These are phyloP conservation scores for Lasioglossum figueresi DNA, from an alignment of 2,888 invertebrate genomes.

Conservation along the genomic window DNA sequence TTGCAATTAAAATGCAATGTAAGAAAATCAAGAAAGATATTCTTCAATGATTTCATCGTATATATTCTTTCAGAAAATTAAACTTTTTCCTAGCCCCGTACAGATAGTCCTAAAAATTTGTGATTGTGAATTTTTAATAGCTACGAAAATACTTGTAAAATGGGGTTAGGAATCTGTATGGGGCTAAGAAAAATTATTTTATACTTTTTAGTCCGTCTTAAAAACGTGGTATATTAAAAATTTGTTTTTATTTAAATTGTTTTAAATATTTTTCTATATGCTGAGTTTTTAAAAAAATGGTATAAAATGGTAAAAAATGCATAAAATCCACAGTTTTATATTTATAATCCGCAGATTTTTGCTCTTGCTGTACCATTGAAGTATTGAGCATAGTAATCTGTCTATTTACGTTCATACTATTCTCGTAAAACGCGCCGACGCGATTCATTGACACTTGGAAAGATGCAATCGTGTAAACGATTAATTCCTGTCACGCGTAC, in stretches of 20 bases:
- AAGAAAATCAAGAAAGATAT: not conserved
- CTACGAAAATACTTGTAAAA: too few relatives aligned
- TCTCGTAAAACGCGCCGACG: not conserved
- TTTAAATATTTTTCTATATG: not conserved
- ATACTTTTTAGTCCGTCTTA: too few relatives aligned
- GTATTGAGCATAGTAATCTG: not conserved
- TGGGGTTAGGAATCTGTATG: too few relatives aligned
- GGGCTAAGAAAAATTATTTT: too few relatives aligned
- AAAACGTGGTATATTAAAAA: too few relatives aligned
- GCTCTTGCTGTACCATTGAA: not conserved
- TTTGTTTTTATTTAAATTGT: too few relatives aligned
- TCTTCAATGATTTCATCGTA: not conserved
- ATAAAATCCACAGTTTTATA: too few relatives aligned
- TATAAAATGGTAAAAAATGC: too few relatives aligned
- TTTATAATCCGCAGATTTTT: not conserved
- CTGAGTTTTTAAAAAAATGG: not conserved
- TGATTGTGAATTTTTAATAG: too few relatives aligned
- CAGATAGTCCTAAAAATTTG: too few relatives aligned
- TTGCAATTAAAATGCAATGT: not conserved
- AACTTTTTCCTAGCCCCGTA: too few relatives aligned
- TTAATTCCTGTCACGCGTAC: constrained; percentile 51
- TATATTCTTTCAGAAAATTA: too few relatives aligned
- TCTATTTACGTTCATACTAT: not conserved
- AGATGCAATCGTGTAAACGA: not conserved
- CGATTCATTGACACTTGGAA: not conserved